These are phyloP conservation scores for Aplochiton taeniatus DNA, from an alignment of 2,797 vertebrate genomes.

Conservation along the genomic window DNA sequence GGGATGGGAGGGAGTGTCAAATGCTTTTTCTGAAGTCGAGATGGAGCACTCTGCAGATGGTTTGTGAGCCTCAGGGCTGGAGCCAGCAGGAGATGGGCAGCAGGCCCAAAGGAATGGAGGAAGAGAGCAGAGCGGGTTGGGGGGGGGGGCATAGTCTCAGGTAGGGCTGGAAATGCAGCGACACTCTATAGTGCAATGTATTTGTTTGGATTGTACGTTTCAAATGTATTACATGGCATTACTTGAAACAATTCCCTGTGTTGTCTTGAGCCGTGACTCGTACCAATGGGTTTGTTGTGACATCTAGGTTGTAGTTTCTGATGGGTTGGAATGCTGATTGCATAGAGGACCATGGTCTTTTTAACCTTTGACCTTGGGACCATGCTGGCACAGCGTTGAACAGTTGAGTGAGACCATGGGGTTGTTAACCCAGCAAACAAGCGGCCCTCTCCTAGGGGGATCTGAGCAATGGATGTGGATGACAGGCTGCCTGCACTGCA, in stretches of 20 bases:
- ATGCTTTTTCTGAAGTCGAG: constrained; percentile 24
- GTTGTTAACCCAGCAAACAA: constrained; percentile 33
- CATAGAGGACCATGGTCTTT: not conserved
- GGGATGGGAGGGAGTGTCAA: constrained; percentile 23
- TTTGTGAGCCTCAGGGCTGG: not conserved
- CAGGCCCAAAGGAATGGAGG: no score
- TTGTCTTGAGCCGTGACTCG: no score
- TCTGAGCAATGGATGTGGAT: constrained; percentile 34
- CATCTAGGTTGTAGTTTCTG: no score
- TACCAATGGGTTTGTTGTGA: no score
- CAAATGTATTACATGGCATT: no score
- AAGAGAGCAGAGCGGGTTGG: no score
- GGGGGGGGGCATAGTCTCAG: no score
- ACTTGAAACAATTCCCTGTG: no score
- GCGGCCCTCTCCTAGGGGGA: not conserved
- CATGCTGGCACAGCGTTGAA: constrained; percentile 35
- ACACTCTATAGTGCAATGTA: no score
- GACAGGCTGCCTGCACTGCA: constrained; percentile 60
- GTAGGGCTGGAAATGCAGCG: no score
- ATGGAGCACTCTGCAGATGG: not conserved
- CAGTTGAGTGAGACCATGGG: not conserved
- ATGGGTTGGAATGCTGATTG: no score
- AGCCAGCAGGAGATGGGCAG: not conserved
- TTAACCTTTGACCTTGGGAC: constrained; percentile 4
- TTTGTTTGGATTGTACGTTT: no score